Base-by-base conservation (phyloP, 1,140 invertebrate genomes). In the Drosophila arizonae region DNA sequence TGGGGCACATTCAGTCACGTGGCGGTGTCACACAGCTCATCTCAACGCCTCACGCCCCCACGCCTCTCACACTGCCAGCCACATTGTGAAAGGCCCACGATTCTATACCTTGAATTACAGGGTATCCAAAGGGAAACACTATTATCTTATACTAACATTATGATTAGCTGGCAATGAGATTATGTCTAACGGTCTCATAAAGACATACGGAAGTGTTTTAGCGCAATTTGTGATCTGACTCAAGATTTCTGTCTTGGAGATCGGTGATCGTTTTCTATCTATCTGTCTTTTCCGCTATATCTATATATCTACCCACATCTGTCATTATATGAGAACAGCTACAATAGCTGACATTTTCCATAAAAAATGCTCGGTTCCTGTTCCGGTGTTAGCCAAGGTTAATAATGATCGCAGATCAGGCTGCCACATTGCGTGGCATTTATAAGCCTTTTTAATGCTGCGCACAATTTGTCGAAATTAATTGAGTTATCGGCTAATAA, bases 401-500 rank as follows among this genome's bases (percentile, higher is more conserved):
- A 62, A 63, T 51, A 62, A 63, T 51, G 36, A 30, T 51, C 65
- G 11, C 15, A 36, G 57, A 54, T 62, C 8, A 41, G 26, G 26
- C 36, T 52, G 48, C 36, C 26, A 26, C 26, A 48, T 33, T n/a
- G 24, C 28, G 55, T 74, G 55, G 60, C 52, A 55, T 48, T 36
- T 43, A 13, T 24, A 64, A 61, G 71, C 54, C 65, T 65, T 69
- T 80, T 78, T 45, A 17, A 50, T 45, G 51, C 51, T 43, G 50
- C 57, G 62, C 65, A 76, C 82, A 86, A 82, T 86, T 86, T 82
- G 82, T 71, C 76, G 68, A 79, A 87, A 87, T 76, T 69, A 86
- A 86, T 86, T 86, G 82, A 86, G 82, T 77, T 86, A 86, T 86
- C 79, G 79, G 69, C 68, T 84, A 84, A 84, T 84, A 79, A 81